Conservation (phyloP, 2,113 vertebrate species). For the Prunella himalayana region DNA sequence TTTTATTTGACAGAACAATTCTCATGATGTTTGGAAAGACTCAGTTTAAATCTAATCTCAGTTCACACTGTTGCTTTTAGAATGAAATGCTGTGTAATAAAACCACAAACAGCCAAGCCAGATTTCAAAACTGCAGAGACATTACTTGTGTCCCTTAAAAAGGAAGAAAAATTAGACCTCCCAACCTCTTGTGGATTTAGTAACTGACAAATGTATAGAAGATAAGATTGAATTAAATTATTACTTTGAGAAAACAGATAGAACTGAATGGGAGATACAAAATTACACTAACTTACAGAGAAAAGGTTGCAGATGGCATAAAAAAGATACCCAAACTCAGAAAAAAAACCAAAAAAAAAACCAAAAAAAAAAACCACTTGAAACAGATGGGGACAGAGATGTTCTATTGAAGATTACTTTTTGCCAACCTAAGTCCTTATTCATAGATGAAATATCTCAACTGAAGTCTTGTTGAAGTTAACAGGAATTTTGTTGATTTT, state of each 20-base stretch:
- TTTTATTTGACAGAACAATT: slow-evolving; percentile 45
- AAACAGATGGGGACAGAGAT: background rate
- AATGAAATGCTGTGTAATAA: background rate
- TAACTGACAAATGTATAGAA: background rate
- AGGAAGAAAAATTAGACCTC: background rate
- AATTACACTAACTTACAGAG: background rate
- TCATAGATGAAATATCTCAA: background rate
- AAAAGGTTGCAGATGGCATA: background rate
- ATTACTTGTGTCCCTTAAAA: background rate
- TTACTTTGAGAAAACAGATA: background rate
- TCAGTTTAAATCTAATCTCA: slow-evolving; percentile 46
- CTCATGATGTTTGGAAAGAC: slow-evolving; percentile 37
- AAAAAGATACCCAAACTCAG: background rate
- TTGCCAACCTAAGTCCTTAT: background rate
- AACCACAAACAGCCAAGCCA: background rate
- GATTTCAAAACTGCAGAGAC: background rate
- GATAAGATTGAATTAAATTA: background rate
- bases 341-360: background rate
- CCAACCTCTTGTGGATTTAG: background rate
- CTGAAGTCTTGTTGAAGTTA: background rate
- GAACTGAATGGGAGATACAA: background rate
- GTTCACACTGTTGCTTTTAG: background rate
- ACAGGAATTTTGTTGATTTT: background rate
- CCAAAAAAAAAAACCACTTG: background rate
- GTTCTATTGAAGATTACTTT: background rate